Base-by-base conservation (phyloP, 2,888 invertebrate genomes). In the Arctia plantaginis region DNA sequence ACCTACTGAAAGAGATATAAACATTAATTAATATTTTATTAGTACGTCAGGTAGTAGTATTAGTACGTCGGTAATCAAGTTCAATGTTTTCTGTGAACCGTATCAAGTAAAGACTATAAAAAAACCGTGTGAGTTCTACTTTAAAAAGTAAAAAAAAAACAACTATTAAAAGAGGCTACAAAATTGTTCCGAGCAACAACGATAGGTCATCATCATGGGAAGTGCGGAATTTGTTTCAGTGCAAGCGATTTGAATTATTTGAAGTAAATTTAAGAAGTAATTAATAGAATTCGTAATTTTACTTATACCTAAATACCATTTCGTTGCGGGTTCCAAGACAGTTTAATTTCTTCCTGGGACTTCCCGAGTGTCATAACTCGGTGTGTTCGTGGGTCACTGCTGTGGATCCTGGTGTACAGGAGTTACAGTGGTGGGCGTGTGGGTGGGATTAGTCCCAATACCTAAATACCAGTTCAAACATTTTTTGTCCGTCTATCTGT, bases 131-230 rank as follows among this genome's bases (percentile, higher is more conserved):
- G 73, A 69, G 15, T 65, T 73, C 55, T 69, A 39, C 30, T 51
- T 51, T 51, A 51, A 7, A 7, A 47, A 69, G 65, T 51, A 64
- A 51, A 70, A 65, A 23, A 39, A 35, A 47, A 41, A 55, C 30
- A 41, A 62, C 23, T 35, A 47, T 73, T 64, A 74, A 66, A 70
- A 68, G 27, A 70, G 62, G 70, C 59, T 33, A 33, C 47, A 35
- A 33, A 59, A 70, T 66, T 74, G 70, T 70, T 55, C 47, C 27
- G 30, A n/a, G 51, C n/a, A 59, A 20, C 51, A 51, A 51, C 20
- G 68, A 33, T 39, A 64, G 72, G 72, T 73, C 72, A 70, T 66
- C 55, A 51, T 15, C 65, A 69, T 71, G 55, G 47, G 64, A 69
- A 41, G 35, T 69, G 10, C 35, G 41, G 3, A 35, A 27, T 13